Evolutionary conservation across 2,113 vertebrate species (phyloP).

Genomic region (Callaeas wilsoni): DNA sequence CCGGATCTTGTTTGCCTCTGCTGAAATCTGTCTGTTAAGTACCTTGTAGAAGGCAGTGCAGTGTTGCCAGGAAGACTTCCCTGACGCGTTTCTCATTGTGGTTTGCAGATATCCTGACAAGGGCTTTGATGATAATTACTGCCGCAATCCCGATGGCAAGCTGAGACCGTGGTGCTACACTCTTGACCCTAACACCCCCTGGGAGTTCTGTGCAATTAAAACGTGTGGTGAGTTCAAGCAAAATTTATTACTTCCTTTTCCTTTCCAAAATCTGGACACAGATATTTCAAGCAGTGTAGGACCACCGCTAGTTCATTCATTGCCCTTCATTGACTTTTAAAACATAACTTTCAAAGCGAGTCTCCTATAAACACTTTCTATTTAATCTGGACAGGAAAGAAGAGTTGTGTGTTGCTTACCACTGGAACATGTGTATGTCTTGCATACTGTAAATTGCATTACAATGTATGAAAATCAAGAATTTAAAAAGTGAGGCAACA

Average conservation of each 20-base stretch:
- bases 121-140: slow-evolving; percentile 98
- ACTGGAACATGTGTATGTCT: neutral
- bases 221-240: slow-evolving; percentile 85
- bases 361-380: neutral
- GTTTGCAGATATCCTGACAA: slow-evolving; percentile 90
- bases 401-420: neutral
- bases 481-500: neutral
- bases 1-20: neutral
- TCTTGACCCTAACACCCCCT: slow-evolving; percentile 88
- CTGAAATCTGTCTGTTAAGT: neutral
- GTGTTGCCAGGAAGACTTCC: slow-evolving; percentile 57
- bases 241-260: slow-evolving; percentile 81
- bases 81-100: slow-evolving; percentile 67
- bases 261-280: slow-evolving; percentile 55
- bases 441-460: neutral
- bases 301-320: slow-evolving; percentile 24
- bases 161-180: slow-evolving; percentile 96
- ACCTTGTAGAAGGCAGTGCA: neutral
- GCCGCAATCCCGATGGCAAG: slow-evolving; percentile 95
- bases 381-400: neutral
- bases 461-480: neutral
- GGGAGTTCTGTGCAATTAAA: slow-evolving; percentile 98
- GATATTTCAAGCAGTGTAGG: slow-evolving; percentile 13
- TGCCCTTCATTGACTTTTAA: neutral
- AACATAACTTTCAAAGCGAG: neutral